Evolutionary conservation across 2,888 invertebrate species (phyloP).

Genomic region (Hydriomena furcata): DNA sequence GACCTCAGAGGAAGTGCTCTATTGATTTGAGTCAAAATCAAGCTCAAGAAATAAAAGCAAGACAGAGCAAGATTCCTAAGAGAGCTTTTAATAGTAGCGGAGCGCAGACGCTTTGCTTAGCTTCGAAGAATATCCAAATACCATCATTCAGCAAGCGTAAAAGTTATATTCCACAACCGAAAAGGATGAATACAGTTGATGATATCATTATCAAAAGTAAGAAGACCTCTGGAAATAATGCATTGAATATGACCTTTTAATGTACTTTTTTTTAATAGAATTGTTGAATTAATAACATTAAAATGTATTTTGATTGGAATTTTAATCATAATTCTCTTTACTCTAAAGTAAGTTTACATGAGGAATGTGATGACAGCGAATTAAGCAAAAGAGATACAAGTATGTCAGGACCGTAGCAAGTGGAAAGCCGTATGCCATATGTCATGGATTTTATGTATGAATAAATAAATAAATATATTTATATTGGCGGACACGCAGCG

Average conservation of each 20-base stretch:
- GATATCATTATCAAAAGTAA: constrained; percentile 38
- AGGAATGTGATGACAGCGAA: too few species aligned
- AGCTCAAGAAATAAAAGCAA: constrained; percentile 18
- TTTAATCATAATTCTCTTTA: too few species aligned
- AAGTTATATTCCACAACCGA: constrained; percentile 48
- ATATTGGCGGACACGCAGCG: too few species aligned
- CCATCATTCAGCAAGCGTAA: constrained; percentile 9
- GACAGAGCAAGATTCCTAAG: constrained; percentile 52
- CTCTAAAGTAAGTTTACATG: too few species aligned
- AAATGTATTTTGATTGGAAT: constrained; percentile 5
- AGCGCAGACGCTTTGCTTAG: constrained; percentile 14
- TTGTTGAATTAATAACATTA: not conserved
- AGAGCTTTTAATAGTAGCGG: constrained; percentile 32
- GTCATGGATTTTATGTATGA: too few species aligned
- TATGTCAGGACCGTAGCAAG: too few species aligned
- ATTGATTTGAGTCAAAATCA: constrained; percentile 20
- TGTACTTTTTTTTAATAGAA: constrained; percentile 20
- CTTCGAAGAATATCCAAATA: constrained; percentile 1
- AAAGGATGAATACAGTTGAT: constrained; percentile 39
- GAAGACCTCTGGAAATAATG: constrained; percentile 8
- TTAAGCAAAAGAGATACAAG: too few species aligned
- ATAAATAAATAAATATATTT: too few species aligned
- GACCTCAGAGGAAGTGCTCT: constrained; percentile 37
- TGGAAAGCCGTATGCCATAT: too few species aligned
- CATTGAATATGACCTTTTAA: constrained; percentile 48